Percentiles rank a stretch among this genome's conserved stretches.
Conservation (phyloP, 2,797 vertebrate species). For the Lepus oiostolus region DNA sequence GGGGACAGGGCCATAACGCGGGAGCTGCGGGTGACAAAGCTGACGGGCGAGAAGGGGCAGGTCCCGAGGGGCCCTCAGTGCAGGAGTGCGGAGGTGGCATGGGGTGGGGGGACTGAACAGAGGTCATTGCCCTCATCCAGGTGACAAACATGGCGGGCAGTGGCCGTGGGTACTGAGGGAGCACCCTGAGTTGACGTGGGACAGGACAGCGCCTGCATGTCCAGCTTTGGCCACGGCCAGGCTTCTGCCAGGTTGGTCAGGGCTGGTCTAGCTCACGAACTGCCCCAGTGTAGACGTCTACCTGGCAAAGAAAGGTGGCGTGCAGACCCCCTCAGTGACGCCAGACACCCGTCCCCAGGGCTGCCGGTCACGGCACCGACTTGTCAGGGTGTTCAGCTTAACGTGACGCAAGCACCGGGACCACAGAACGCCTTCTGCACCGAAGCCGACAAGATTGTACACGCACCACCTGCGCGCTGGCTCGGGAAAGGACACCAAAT, state of each 20-base stretch:
- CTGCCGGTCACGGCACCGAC: neutral
- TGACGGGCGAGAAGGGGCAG: neutral
- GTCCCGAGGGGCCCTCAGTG: neutral
- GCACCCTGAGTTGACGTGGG: neutral
- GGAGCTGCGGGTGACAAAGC: neutral
- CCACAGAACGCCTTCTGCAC: slow-evolving; percentile 28
- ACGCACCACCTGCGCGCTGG: neutral
- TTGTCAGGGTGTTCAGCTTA: neutral
- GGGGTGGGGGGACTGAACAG: no score
- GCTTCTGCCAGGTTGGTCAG: neutral
- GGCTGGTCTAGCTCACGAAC: neutral
- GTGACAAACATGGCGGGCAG: neutral
- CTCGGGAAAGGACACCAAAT: slow-evolving; percentile 77
- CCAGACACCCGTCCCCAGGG: neutral
- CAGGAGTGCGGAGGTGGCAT: neutral
- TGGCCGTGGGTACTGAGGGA: rapidly evolving
- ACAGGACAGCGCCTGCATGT: neutral
- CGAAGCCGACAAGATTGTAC: slow-evolving; percentile 65
- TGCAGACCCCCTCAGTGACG: neutral
- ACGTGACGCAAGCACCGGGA: neutral
- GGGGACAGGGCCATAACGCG: neutral
- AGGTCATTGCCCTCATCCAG: neutral
- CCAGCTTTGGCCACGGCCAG: neutral
- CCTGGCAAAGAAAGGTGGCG: neutral
- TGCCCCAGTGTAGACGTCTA: neutral